These are phyloP conservation scores for Harmothoe impar DNA, from an alignment of 2,888 invertebrate species.

Conservation along the genomic window DNA sequence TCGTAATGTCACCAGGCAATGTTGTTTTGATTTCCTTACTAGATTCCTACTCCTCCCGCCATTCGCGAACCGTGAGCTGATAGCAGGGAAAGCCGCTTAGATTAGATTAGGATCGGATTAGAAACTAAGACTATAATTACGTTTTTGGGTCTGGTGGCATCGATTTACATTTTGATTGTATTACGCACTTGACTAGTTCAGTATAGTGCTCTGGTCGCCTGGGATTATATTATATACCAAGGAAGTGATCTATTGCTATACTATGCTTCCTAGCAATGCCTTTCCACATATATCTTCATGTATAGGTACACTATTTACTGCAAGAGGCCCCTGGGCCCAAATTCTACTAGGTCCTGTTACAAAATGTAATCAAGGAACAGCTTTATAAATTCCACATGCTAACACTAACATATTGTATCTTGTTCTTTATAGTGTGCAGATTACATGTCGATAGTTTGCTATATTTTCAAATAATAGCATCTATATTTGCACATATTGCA, in stretches of 20 bases:
- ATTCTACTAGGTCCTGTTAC: neutral
- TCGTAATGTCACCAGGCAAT: neutral
- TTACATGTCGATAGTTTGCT: neutral
- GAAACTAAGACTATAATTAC: neutral
- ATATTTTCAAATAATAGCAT: neutral
- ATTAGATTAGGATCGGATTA: constrained; percentile 9
- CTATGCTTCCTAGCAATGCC: neutral
- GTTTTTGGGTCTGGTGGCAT: neutral
- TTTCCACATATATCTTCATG: too few relatives aligned
- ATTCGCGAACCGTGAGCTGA: neutral
- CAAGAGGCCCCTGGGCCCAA: neutral
- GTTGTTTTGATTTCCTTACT: neutral
- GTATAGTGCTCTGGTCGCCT: neutral
- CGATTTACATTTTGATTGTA: neutral
- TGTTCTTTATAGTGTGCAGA: neutral
- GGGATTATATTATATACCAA: neutral
- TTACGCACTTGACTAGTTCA: neutral
- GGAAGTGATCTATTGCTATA: neutral
- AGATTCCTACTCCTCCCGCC: neutral
- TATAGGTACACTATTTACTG: neutral
- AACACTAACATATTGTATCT: neutral
- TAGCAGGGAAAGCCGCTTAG: neutral
- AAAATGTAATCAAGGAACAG: neutral
- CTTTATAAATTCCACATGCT: neutral
- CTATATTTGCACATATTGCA: neutral